These are phyloP conservation scores for Rhinogobius similis DNA, from an alignment of 2,113 vertebrate genomes.

Conservation along the genomic window DNA sequence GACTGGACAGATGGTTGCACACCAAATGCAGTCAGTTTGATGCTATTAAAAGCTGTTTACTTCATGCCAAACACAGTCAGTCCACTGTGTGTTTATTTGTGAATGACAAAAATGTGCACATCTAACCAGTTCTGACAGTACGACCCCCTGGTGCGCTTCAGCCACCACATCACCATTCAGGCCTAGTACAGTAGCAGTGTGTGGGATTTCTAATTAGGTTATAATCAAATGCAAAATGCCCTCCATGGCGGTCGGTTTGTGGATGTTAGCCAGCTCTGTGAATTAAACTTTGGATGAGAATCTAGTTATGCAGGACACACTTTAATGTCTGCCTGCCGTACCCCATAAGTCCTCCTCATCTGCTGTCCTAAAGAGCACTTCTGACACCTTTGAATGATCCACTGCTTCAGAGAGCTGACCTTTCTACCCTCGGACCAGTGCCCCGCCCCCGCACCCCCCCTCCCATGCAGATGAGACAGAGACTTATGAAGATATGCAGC, in stretches of 20 bases:
- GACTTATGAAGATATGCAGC: constrained; percentile 73
- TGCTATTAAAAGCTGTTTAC: constrained; percentile 90
- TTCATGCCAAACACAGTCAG: constrained; percentile 79
- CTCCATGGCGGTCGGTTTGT: constrained; percentile 12
- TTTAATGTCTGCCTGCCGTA: constrained; percentile 8
- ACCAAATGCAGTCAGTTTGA: constrained; percentile 80
- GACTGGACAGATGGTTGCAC: constrained; percentile 89
- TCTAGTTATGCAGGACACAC: constrained; percentile 30
- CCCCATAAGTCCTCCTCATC: constrained; percentile 28
- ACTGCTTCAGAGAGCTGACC: constrained; percentile 70
- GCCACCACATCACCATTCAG: constrained; percentile 69
- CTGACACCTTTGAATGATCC: constrained; percentile 71
- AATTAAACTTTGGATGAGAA: constrained; percentile 51
- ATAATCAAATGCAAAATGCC: constrained; percentile 49
- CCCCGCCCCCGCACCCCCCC: constrained; percentile 54
- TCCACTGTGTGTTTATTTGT: constrained; percentile 54
- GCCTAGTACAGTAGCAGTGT: constrained; percentile 12
- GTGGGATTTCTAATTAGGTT: constrained; percentile 49
- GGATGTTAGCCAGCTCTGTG: constrained; percentile 55
- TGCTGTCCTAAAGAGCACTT: constrained; percentile 46
- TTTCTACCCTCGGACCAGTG: constrained; percentile 64
- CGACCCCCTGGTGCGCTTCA: constrained; percentile 75
- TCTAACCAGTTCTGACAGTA: constrained; percentile 70
- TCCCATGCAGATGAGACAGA: constrained; percentile 77
- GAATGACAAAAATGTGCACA: constrained; percentile 32